Conservation (phyloP, 2,888 invertebrate genomes). For the Tiphia femorata region DNA sequence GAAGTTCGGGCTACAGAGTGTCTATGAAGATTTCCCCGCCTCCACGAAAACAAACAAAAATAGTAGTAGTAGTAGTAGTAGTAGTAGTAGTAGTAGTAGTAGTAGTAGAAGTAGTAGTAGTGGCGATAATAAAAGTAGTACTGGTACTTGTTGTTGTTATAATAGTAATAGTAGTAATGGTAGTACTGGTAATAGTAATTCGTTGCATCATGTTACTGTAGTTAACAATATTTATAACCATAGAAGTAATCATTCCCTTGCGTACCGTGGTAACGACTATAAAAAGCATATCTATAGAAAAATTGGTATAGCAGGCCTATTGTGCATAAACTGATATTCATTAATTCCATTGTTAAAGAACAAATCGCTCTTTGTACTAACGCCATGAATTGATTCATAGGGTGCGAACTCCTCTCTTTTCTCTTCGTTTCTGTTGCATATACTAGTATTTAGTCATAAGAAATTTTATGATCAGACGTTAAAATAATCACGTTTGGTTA, state of each 20-base stretch:
- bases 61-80: constrained; percentile 13
- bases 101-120: background rate
- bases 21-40: too few relatives aligned
- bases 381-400: constrained; percentile 40
- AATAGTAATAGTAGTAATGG: constrained; percentile 13
- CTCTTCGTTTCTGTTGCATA: background rate
- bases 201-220: constrained; percentile 12
- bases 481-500: too few relatives aligned
- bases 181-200: constrained; percentile 9
- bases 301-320: background rate
- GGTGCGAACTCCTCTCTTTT: constrained; percentile 16
- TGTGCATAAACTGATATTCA: background rate
- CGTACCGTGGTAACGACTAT: constrained; percentile 17
- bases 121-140: constrained; percentile 22
- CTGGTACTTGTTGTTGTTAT: constrained; percentile 5
- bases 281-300: constrained; percentile 7
- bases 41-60: too few relatives aligned
- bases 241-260: constrained; percentile 27
- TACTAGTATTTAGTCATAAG: too few relatives aligned
- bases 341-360: constrained; percentile 17
- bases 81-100: constrained; percentile 24
- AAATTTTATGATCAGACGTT: too few relatives aligned
- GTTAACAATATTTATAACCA: constrained; percentile 22
- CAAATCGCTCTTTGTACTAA: constrained; percentile 41
- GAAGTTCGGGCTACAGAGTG: too few relatives aligned